These are phyloP conservation scores for Tor tambroides DNA, from an alignment of 2,113 vertebrate species.

Conservation along the genomic window DNA sequence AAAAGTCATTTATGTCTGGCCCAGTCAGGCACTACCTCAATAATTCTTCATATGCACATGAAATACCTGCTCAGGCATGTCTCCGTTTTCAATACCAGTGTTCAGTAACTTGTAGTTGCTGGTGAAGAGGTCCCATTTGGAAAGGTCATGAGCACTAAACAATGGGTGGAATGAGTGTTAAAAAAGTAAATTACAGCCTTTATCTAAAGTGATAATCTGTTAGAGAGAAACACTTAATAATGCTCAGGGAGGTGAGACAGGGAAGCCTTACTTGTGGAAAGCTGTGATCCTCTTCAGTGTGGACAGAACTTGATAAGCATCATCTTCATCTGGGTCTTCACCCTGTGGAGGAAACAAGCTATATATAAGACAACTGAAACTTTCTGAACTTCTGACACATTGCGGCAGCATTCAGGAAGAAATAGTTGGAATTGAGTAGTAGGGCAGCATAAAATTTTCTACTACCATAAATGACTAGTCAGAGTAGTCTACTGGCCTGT, in stretches of 20 bases:
- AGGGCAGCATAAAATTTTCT: background rate
- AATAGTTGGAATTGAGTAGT: background rate
- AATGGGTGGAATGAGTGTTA: background rate
- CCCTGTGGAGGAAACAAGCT: constrained; percentile 74
- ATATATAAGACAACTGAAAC: background rate
- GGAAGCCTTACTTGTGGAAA: constrained; percentile 91
- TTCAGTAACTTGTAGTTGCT: constrained; percentile 98
- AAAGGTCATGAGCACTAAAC: constrained; percentile 93
- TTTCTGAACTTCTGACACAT: background rate
- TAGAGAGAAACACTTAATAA: background rate
- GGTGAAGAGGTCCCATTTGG: constrained; percentile 98
- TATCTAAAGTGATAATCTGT: background rate
- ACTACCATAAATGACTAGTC: background rate
- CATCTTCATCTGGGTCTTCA: constrained; percentile 97
- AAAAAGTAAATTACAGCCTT: background rate
- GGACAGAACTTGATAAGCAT: constrained; percentile 96
- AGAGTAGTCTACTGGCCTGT: background rate
- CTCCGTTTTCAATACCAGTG: constrained; percentile 98
- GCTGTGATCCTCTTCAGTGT: constrained; percentile 98
- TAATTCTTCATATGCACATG: no score
- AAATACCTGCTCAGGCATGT: constrained; percentile 98
- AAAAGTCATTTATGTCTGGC: no score
- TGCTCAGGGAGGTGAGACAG: background rate
- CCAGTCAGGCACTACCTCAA: no score
- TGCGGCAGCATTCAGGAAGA: background rate